Evolutionary conservation across 2,888 invertebrate genomes (phyloP), one percentile per base, ranked within the genome.

Genomic region (Andrena hattorfiana): DNA sequence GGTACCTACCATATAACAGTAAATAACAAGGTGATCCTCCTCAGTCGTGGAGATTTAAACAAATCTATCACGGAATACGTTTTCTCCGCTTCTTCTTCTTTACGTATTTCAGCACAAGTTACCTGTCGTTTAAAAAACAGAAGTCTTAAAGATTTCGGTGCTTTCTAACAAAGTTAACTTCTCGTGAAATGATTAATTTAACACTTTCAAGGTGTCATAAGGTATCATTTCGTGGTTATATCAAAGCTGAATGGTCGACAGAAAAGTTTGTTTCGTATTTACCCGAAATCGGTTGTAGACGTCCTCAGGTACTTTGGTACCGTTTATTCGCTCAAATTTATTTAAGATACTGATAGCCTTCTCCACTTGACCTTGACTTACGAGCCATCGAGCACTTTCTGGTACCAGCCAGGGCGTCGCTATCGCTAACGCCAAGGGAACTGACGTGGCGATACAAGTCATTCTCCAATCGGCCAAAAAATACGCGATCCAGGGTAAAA

Each of bases 371-470:
- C 98, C 98, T 94, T 98, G 97, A 0, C 98, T 97, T 1, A 98
- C 97, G 54, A 98, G 94, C 98, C 98, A 98, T 89, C 98, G 96
- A 0, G 98, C 98, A 87, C 98, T 98, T 94, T 98, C 98, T 0
- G 98, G 98, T 0, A 98, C 97, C 23, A 97, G 90, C 95, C 96
- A 96, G 0, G 97, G 97, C 0, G 97, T 97, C 0, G 96, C 94
- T 2, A 97, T 93, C 0, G 97, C 97, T 72, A 97, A 92, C 0
- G 96, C 93, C 75, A 98, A 95, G 0, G 98, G 98, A 0, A 96
- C 95, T n/a, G 98, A 97, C 26, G 97, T 98, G 0, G 95, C 96
- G 72, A 98, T 94, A n/a, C 97, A 96, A 77, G 97, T 96, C 84
- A 95, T 94, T 89, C 97, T 95, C 98, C 98, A 98, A 91, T 98